Base-by-base conservation (phyloP, 35 echinoderm and acorn worm genomes). In the Eucidaris tribuloides region DNA sequence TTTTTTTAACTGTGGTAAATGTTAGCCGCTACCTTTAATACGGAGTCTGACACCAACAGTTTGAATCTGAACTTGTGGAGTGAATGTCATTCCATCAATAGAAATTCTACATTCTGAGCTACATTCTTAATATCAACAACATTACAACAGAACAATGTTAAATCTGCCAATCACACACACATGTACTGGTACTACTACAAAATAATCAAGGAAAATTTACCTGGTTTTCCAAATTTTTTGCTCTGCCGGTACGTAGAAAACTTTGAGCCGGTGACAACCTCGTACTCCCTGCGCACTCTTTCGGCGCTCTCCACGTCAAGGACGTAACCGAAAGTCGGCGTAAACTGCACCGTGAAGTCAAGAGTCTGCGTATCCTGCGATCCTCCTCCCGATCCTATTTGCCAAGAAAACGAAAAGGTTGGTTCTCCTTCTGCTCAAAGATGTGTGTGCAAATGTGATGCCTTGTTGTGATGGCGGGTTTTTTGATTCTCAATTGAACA, bases 221-320 rank as follows among this genome's bases (percentile, higher is more conserved):
- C 68, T 74, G 38, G 15, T 74, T 74, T 74, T 38, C 68, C 68
- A 43, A 35, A 74, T 33, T 74, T 40, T 44, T 74, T 74, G 68
- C 68, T 74, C 20, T 74, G 68, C n/a, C 68, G 29, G 36, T 74
- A 74, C 7, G 68, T 74, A 18, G 68, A 74, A 41, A 74, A 74
- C 23, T 44, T 42, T 14, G 37, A 5, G 7, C 68, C 68, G 6
- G 37, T 18, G 5, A 15, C 37, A 7, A 35, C 35, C 34, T 74
- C 36, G 36, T 43, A 74, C 2, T 20, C 9, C 44, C 68, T 38
- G 19, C 68, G 68, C 38, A 74, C 37, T 7, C 2, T 15, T 40
- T 74, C 68, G 7, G 68, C 68, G 44, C 68, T 74, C 41, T 44
- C 68, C 20, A 74, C 37, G 37, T 74, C 25, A 44, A n/a, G 7